Evolutionary conservation across 2,113 vertebrate genomes (phyloP), one percentile per base, ranked within the genome.

Genomic region (Larimichthys polyactis): DNA sequence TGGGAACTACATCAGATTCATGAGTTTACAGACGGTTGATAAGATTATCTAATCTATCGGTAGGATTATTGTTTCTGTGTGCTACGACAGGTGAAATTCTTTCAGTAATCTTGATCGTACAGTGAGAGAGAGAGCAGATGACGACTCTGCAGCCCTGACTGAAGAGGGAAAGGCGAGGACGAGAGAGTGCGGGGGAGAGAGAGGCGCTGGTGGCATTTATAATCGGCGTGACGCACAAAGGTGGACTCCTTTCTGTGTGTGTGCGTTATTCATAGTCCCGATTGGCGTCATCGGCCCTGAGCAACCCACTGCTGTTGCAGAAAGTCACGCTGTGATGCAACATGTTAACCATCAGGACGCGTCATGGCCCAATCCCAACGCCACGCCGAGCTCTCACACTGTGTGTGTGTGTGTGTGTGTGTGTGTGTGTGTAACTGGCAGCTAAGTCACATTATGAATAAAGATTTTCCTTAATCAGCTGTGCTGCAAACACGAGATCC

Each of bases 291-390:
- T 85, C 79, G 58, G 78, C 59, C 73, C 79, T 8, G 55, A 86
- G 57, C 78, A 68, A 59, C 71, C 65, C 69, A 40, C 80, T 83
- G 81, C 80, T 81, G 68, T 19, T 72, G 58, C 68, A 82, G n/a
- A 86, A 36, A 78, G 66, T 63, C 88, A 89, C 3, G 76, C 83
- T 88, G 90, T 11, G 86, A 86, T 90, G 71, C 86, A 90, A 90
- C 88, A 90, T 90, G 83, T 86, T 48, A 60, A 57, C 79, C 71
- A 78, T 77, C 83, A 87, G 80, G 75, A 82, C 27, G 74, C 51
- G 3, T 67, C 64, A 65, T 72, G 81, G 75, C 68, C 43, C 8
- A 14, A 49, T 17, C 59, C 80, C 78, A 82, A 17, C 16, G 11
- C 52, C 77, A 75, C 74, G 52, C 63, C 14, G 11, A 46, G 52